phyloP scores from a whole-genome alignment of 2,113 vertebrate species.

The Plectropomus leopardus region DNA sequence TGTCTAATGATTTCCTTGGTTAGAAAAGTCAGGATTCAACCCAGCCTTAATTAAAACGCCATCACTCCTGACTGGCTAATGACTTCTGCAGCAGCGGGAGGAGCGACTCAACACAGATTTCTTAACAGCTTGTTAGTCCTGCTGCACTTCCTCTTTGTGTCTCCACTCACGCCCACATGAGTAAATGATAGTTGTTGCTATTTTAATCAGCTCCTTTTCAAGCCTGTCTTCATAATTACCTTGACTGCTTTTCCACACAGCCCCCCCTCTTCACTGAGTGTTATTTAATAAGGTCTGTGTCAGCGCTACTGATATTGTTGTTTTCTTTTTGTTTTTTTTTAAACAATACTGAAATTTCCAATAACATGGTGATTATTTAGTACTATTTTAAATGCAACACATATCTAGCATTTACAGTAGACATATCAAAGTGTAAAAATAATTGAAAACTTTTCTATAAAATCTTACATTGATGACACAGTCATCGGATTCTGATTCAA shows the following conservation, averaged over 20 bases:
- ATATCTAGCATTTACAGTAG: background rate
- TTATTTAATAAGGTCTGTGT: slow-evolving; percentile 30
- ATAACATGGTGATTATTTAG: slow-evolving; percentile 19
- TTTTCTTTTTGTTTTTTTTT: background rate
- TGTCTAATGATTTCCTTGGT: slow-evolving; percentile 44
- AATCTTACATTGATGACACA: no score
- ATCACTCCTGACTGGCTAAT: slow-evolving; percentile 52
- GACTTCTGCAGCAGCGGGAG: slow-evolving; percentile 45
- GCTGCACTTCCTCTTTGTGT: slow-evolving; percentile 22
- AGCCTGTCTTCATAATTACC: slow-evolving; percentile 56
- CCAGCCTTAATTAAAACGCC: slow-evolving; percentile 66
- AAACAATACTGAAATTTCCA: background rate
- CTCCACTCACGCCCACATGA: slow-evolving; percentile 2
- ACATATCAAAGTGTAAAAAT: background rate
- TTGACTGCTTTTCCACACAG: slow-evolving; percentile 11
- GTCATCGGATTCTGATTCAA: no score
- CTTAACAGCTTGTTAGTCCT: slow-evolving; percentile 44
- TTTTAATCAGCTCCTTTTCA: slow-evolving; percentile 59
- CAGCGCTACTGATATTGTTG: slow-evolving; percentile 14
- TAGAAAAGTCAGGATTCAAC: slow-evolving; percentile 47
- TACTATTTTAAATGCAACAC: background rate
- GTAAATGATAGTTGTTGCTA: slow-evolving; percentile 41
- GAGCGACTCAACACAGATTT: slow-evolving; percentile 24
- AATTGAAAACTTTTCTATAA: background rate
- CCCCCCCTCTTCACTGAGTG: background rate